Base-by-base conservation (phyloP, 1,140 invertebrate species). In the Bombus pyrosoma region DNA sequence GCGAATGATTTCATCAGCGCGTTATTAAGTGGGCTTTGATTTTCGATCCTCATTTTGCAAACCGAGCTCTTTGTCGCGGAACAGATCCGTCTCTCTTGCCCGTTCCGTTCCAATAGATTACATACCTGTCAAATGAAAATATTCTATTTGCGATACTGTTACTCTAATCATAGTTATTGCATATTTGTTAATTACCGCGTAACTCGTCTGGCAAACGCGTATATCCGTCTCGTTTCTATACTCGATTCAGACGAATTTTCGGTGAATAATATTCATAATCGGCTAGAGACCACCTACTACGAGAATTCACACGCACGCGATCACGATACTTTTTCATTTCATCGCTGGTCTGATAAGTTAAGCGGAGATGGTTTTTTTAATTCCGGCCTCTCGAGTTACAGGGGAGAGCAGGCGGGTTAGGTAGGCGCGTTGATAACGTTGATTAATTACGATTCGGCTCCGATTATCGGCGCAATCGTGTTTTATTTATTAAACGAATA, bases 21-120 rank as follows among this genome's bases (percentile, higher is more conserved):
- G 82, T 91, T 90, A 92, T 92, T 90, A 92, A 92, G 90, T 91
- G 89, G 87, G 83, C 90, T 92, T 92, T 92, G 89, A 91, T 92
- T 91, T 92, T 92, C 90, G 81, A 90, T 90, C 85, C 86, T 87
- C 88, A 90, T 91, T 91, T 91, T 91, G 88, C 87, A 87, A 87
- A 88, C 83, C 88, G 81, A 71, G 80, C 90, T 90, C 89, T 90
- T 90, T 90, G 89, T 90, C 85, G 88, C 89, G 86, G 62, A 39
- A 81, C 81, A 47, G 22, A 47, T 57, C 74, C 43, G 18, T 39
- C 75, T 76, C 78, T 74, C 80, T 41, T 47, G 28, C 13, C 71
- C 73, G 62, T 37, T 28, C 41, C 78, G 64, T 34, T 10, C 25
- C 85, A 80, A 86, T 81, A 86, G 80, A 86, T 89, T 81, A 90